Evolutionary conservation across 2,888 invertebrate species (phyloP).

Genomic region (Seladonia tumulorum): DNA sequence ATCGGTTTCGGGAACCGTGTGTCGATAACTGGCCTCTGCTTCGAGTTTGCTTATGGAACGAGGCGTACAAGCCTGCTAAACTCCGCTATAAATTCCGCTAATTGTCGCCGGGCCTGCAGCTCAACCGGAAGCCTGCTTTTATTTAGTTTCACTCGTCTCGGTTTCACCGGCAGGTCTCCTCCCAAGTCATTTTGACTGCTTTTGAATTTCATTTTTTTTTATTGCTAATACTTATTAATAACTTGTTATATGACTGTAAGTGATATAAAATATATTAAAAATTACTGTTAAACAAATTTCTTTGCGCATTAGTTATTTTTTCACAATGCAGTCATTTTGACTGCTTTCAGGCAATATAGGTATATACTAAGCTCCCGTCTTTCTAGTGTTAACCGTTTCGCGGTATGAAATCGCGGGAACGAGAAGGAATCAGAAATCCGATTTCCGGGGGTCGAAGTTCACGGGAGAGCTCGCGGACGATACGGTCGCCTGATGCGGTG

Average conservation of each 20-base stretch:
- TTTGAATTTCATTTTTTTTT: too few relatives aligned
- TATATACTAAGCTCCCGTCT: too few relatives aligned
- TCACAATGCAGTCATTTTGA: too few relatives aligned
- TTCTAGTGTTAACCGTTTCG: too few relatives aligned
- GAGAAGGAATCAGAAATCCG: not conserved
- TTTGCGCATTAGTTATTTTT: too few relatives aligned
- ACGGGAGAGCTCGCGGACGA: not conserved
- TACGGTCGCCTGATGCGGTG: not conserved
- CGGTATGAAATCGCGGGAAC: not conserved
- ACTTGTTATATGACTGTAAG: too few relatives aligned
- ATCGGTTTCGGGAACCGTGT: slow-evolving; percentile 50
- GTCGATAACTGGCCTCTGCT: slow-evolving; percentile 43
- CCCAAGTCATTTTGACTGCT: too few relatives aligned
- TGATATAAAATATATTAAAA: too few relatives aligned
- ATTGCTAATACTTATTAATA: too few relatives aligned
- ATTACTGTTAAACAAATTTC: too few relatives aligned
- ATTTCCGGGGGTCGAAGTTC: not conserved
- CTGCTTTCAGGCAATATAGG: too few relatives aligned
- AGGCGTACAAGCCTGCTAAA: not conserved
- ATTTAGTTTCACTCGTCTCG: not conserved
- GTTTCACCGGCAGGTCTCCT: too few relatives aligned
- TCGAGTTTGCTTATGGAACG: slow-evolving; percentile 28
- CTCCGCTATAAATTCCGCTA: slow-evolving; percentile 46
- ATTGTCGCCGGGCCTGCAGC: slow-evolving; percentile 20
- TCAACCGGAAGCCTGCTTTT: not conserved